These are phyloP conservation scores for Amorpha juglandis DNA, from an alignment of 2,888 invertebrate genomes.

Conservation along the genomic window DNA sequence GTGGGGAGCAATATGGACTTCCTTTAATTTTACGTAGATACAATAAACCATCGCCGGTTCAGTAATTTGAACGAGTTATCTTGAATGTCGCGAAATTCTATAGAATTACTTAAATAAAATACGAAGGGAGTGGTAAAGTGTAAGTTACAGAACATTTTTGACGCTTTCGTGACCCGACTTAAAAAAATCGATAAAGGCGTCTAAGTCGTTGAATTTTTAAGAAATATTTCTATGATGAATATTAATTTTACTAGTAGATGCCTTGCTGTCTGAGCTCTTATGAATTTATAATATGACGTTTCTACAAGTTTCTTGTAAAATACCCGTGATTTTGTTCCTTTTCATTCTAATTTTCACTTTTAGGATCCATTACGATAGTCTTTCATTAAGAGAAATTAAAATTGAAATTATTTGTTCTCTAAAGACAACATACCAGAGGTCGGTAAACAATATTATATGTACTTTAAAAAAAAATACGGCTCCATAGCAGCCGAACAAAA, in stretches of 20 bases:
- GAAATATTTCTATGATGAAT: background rate
- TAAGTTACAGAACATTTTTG: slow-evolving; percentile 14
- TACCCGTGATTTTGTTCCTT: too few relatives aligned
- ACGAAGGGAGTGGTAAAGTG: slow-evolving; percentile 47
- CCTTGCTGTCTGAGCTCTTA: background rate
- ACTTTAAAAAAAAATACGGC: slow-evolving; percentile 48
- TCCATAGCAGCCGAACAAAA: slow-evolving; percentile 58
- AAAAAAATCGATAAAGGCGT: slow-evolving; percentile 34
- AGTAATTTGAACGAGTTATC: slow-evolving; percentile 60
- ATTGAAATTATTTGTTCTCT: background rate
- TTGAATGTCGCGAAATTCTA: slow-evolving; percentile 45
- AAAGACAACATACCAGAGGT: background rate
- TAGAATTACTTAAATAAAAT: slow-evolving; percentile 63
- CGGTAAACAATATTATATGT: slow-evolving; percentile 32
- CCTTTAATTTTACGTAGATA: slow-evolving; percentile 60
- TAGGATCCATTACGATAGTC: background rate
- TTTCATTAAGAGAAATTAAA: slow-evolving; percentile 1
- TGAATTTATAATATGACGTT: background rate
- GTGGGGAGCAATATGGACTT: slow-evolving; percentile 63
- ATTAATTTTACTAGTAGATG: background rate
- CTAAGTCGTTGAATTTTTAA: background rate
- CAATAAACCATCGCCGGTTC: slow-evolving; percentile 56
- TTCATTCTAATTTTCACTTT: too few relatives aligned
- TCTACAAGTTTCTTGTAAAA: background rate
- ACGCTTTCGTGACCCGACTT: slow-evolving; percentile 25